A percentile compares a stretch with the other conserved stretches of the same genome.
Evolutionary conservation across 2,113 vertebrate species (phyloP).

Genomic region (Phaetusa simplex): DNA sequence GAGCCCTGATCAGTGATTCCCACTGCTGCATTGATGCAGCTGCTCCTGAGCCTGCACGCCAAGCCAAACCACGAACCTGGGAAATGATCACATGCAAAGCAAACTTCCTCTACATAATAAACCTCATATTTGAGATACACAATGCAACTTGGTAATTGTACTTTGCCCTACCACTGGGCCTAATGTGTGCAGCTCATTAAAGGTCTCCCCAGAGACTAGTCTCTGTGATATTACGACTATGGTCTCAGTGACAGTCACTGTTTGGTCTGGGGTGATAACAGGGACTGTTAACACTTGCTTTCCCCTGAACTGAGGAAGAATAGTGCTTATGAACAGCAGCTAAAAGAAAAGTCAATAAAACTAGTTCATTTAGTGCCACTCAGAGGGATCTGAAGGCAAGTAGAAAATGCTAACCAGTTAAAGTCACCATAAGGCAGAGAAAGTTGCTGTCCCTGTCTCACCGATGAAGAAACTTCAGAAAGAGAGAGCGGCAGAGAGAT

Average conservation of each 20-base stretch:
- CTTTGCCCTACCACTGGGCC: neutral
- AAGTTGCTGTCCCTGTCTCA: neutral
- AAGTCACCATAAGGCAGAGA: neutral
- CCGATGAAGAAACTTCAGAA: neutral
- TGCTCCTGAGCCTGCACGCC: neutral
- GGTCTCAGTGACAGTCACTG: neutral
- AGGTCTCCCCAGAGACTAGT: neutral
- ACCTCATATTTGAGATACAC: neutral
- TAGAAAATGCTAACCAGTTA: neutral
- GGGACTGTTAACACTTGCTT: neutral
- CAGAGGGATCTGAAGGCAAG: neutral
- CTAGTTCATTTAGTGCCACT: neutral
- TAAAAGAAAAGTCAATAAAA: neutral
- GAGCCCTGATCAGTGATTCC: neutral
- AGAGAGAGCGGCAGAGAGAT: neutral
- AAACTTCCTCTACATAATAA: neutral
- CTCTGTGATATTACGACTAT: fast-evolving
- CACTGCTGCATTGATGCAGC: fast-evolving
- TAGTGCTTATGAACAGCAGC: neutral
- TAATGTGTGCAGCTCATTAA: neutral
- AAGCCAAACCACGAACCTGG: neutral
- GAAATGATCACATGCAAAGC: neutral
- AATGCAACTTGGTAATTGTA: neutral
- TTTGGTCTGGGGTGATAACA: neutral
- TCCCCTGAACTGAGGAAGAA: neutral